Conservation (phyloP, 2,888 invertebrate genomes). For the Helobdella robusta region DNA sequence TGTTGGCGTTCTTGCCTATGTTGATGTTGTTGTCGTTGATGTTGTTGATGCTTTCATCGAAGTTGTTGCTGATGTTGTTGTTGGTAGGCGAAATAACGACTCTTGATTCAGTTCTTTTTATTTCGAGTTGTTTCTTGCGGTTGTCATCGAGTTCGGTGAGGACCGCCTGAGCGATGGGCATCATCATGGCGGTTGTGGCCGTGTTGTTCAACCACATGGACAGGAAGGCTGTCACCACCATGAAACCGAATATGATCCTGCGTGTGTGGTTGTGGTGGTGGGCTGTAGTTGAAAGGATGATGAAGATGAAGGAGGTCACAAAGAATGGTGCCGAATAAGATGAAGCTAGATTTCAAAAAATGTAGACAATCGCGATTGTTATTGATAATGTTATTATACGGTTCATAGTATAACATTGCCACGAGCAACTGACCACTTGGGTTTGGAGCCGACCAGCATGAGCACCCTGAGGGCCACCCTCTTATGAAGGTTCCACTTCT, state of each 20-base stretch:
- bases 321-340: no score
- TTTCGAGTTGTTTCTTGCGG: slow-evolving; percentile 22
- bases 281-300: background rate
- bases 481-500: slow-evolving; percentile 77
- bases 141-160: slow-evolving; percentile 56
- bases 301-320: background rate
- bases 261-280: background rate
- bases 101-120: no score
- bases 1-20: no score
- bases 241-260: slow-evolving; percentile 68
- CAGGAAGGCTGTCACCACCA: slow-evolving; percentile 79
- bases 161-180: slow-evolving; percentile 46
- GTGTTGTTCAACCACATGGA: slow-evolving; percentile 96
- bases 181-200: slow-evolving; percentile 56
- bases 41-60: no score
- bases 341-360: no score
- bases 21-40: no score
- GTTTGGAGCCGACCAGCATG: slow-evolving; percentile 54
- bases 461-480: slow-evolving; percentile 75
- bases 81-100: no score
- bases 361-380: no score
- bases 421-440: slow-evolving; percentile 53
- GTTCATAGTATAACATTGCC: no score
- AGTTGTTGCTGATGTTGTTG: no score
- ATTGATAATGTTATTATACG: no score